These are phyloP conservation scores for Masticophis lateralis DNA, from an alignment of 2,797 vertebrate genomes.

Conservation along the genomic window DNA sequence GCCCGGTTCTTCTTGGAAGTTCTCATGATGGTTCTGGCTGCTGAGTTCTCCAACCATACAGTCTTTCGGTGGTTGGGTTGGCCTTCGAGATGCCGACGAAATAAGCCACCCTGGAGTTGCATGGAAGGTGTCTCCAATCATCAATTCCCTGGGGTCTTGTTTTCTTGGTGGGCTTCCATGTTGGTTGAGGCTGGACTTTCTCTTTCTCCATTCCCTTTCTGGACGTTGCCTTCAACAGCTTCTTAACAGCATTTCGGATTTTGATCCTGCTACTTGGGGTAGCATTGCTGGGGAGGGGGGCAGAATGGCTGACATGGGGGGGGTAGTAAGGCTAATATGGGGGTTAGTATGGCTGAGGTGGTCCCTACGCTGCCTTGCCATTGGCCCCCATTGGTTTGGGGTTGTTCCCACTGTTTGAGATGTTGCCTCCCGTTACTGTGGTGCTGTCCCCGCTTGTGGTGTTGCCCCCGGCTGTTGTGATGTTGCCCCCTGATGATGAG, in stretches of 20 bases:
- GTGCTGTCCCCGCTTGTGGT: too few relatives aligned
- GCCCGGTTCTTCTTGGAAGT: neutral
- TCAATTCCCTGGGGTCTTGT: too few relatives aligned
- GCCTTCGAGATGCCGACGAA: neutral
- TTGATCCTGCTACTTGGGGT: neutral
- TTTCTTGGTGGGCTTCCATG: neutral
- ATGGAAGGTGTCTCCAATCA: accelerated
- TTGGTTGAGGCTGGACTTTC: neutral
- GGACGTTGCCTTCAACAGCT: neutral
- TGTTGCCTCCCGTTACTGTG: too few relatives aligned
- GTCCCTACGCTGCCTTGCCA: too few relatives aligned
- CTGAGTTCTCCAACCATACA: neutral
- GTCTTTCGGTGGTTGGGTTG: neutral
- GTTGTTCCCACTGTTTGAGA: too few relatives aligned
- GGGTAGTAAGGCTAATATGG: too few relatives aligned
- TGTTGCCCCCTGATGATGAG: too few relatives aligned
- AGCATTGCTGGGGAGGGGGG: neutral
- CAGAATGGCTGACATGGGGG: neutral
- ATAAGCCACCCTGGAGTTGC: neutral
- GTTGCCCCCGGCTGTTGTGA: too few relatives aligned
- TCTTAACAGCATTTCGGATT: neutral
- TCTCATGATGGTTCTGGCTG: neutral
- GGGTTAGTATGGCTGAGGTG: neutral
- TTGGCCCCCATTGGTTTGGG: too few relatives aligned
- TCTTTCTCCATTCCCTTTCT: too few relatives aligned